Percentiles rank a stretch among this genome's conserved stretches.
Conservation (phyloP, 2,797 vertebrate species). For the Xenopus petersii region DNA sequence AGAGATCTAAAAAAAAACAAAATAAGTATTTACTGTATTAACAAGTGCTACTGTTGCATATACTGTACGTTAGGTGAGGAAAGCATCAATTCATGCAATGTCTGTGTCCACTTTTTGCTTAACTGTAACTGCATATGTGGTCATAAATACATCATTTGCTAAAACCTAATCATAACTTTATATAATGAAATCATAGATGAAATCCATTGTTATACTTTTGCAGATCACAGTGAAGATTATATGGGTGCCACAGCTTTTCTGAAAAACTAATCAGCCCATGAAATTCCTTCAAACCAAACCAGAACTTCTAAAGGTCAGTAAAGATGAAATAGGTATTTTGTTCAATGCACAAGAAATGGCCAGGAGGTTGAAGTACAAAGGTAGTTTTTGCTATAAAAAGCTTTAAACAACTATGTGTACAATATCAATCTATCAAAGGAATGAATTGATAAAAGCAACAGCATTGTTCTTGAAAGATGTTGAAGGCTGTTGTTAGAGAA, state of each 20-base stretch:
- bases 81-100: no score
- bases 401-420: no score
- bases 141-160: not conserved
- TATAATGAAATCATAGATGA: not conserved
- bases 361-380: not conserved
- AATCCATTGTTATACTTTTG: not conserved
- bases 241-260: slow-evolving; percentile 77
- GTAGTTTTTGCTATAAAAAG: not conserved
- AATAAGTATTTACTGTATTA: no score
- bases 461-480: no score
- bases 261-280: slow-evolving; percentile 78
- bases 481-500: no score
- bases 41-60: no score
- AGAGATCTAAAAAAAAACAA: no score
- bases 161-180: not conserved
- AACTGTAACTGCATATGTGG: no score
- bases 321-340: not conserved
- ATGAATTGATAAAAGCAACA: no score
- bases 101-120: no score
- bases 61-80: no score
- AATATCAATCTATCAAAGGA: no score
- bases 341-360: not conserved
- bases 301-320: slow-evolving; percentile 68
- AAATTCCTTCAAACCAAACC: slow-evolving; percentile 71
- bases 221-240: slow-evolving; percentile 76